A percentile compares a stretch with the other conserved stretches of the same genome.
Conservation (phyloP, 2,797 vertebrate species). For the Sebastes minor region DNA sequence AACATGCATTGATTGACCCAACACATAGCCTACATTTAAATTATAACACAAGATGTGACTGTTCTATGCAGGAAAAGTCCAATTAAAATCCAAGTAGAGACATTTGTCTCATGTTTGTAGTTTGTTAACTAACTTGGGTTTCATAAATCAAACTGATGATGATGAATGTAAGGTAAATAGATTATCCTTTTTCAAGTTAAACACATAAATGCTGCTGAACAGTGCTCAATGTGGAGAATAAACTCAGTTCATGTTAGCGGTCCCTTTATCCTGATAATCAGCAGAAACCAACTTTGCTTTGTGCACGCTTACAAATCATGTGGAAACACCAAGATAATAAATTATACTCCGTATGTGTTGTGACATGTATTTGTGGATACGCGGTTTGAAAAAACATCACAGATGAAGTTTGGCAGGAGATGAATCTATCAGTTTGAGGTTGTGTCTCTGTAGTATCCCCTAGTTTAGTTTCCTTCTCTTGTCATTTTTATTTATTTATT, state of each 20-base stretch:
- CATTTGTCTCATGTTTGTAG: slow-evolving; percentile 1
- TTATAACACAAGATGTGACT: neutral
- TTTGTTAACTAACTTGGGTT: slow-evolving; percentile 15
- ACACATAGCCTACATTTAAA: slow-evolving; percentile 6
- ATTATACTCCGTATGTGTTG: slow-evolving; percentile 32
- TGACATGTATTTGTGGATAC: slow-evolving; percentile 29
- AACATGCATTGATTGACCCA: neutral
- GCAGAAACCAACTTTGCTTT: slow-evolving; percentile 21
- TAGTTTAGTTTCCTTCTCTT: neutral
- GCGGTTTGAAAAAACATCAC: neutral
- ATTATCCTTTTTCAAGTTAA: slow-evolving; percentile 1
- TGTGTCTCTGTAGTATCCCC: neutral
- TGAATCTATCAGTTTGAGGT: slow-evolving; percentile 1
- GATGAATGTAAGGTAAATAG: slow-evolving; percentile 4
- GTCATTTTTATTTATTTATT: slow-evolving; percentile 5
- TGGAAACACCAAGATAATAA: slow-evolving; percentile 8
- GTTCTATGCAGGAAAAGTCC: neutral
- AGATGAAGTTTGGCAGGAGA: slow-evolving; percentile 40
- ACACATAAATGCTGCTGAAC: neutral
- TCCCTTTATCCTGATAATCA: slow-evolving; percentile 24
- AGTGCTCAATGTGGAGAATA: neutral
- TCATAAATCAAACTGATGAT: slow-evolving; percentile 10
- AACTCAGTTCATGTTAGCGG: neutral
- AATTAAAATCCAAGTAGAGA: neutral
- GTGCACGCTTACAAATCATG: slow-evolving; percentile 14